These are phyloP conservation scores for Xiphorhynchus erythropygius DNA, from an alignment of 2,797 vertebrate species.

Conservation along the genomic window DNA sequence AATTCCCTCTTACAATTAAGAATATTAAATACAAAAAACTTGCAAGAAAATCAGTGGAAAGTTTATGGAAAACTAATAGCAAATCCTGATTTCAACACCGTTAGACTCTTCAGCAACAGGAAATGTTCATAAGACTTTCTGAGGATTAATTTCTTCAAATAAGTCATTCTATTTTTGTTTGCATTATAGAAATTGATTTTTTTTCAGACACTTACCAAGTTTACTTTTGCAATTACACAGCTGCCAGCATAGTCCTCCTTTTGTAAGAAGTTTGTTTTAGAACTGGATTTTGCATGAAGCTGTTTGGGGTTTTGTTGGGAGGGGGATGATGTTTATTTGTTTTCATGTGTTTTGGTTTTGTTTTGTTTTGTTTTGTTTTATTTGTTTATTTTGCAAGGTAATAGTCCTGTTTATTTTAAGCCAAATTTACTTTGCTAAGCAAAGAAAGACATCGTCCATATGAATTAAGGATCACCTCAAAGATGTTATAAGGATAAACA, in stretches of 20 bases:
- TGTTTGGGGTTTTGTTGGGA: fast-evolving
- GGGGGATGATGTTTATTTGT: background rate
- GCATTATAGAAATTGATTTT: background rate
- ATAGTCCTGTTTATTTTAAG: background rate
- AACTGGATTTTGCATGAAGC: background rate
- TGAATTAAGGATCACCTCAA: background rate
- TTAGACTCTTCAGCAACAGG: background rate
- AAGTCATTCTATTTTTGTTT: background rate
- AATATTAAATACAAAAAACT: background rate
- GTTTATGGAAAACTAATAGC: background rate
- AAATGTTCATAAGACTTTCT: background rate
- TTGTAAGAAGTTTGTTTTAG: background rate
- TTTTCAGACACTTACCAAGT: background rate
- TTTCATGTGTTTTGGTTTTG: background rate
- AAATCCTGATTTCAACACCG: background rate
- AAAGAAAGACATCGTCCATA: background rate
- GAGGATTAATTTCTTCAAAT: background rate
- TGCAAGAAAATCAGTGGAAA: background rate
- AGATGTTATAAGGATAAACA: background rate
- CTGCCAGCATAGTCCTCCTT: background rate
- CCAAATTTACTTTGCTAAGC: background rate
- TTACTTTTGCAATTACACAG: background rate
- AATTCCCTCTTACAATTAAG: background rate
- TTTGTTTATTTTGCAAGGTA: background rate
- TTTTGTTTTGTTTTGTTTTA: background rate